These are phyloP conservation scores for Spilarctia lutea DNA, from an alignment of 2,888 invertebrate genomes.

Conservation along the genomic window DNA sequence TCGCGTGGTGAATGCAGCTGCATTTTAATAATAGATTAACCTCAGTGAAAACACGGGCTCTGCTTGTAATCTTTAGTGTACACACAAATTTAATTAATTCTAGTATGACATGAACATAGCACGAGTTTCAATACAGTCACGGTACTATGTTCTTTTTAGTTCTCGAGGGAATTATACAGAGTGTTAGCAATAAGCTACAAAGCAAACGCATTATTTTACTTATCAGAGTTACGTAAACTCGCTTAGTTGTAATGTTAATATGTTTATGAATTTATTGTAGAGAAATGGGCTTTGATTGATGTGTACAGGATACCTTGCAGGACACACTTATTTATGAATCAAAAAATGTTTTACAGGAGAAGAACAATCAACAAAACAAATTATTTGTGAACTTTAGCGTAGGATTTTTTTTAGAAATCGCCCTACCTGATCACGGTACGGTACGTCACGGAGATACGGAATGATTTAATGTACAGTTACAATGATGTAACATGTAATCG, in stretches of 20 bases:
- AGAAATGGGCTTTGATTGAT: too few relatives aligned
- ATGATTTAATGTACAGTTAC: too few relatives aligned
- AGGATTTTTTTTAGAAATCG: too few relatives aligned
- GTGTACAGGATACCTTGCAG: too few relatives aligned
- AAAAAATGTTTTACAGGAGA: too few relatives aligned
- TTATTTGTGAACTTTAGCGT: too few relatives aligned
- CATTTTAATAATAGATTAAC: slow-evolving; percentile 79
- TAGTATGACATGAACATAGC: slow-evolving; percentile 61
- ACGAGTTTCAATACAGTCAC: slow-evolving; percentile 9
- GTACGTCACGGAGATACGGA: too few relatives aligned
- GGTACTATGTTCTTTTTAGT: not conserved
- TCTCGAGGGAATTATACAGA: slow-evolving; percentile 1
- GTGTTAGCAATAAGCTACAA: not conserved
- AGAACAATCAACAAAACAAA: too few relatives aligned
- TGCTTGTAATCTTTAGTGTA: slow-evolving; percentile 75
- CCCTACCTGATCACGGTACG: too few relatives aligned
- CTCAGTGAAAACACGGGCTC: slow-evolving; percentile 63
- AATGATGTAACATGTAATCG: too few relatives aligned
- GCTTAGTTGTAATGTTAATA: not conserved
- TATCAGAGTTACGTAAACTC: not conserved
- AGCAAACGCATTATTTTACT: not conserved
- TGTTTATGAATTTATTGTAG: not conserved
- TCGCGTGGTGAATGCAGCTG: slow-evolving; percentile 63
- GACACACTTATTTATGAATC: too few relatives aligned
- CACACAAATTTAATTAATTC: slow-evolving; percentile 79